Percentiles rank a stretch among this genome's conserved stretches.
Evolutionary conservation across 2,888 invertebrate species (phyloP).

Genomic region (Dynastes maya): DNA sequence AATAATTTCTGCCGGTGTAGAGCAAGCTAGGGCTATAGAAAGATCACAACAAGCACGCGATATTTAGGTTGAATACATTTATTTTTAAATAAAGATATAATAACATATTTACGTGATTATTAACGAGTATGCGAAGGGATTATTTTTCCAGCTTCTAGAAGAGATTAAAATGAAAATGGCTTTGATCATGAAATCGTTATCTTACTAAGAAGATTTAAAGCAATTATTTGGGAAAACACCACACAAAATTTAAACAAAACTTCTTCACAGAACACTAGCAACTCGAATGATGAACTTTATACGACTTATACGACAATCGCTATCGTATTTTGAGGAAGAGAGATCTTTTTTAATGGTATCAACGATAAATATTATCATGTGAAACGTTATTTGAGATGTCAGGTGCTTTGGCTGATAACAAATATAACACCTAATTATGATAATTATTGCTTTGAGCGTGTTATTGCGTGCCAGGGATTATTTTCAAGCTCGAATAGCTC

Average conservation of each 20-base stretch:
- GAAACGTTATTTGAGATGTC: slow-evolving; percentile 55
- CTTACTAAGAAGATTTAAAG: no score
- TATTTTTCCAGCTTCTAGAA: no score
- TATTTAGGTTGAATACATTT: no score
- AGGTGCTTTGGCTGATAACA: slow-evolving; percentile 59
- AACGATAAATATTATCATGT: slow-evolving; percentile 53
- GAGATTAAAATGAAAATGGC: no score
- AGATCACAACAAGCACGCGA: neutral
- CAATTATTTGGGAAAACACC: no score
- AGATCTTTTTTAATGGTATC: slow-evolving; percentile 2
- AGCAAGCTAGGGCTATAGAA: neutral
- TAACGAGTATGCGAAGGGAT: no score
- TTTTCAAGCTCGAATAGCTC: slow-evolving; percentile 50
- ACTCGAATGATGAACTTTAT: no score
- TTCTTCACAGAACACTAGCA: no score
- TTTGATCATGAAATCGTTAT: no score
- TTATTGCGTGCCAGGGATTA: slow-evolving; percentile 57
- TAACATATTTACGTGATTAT: no score
- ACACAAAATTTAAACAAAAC: no score
- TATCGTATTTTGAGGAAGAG: neutral
- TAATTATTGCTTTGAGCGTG: slow-evolving; percentile 56
- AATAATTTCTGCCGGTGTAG: slow-evolving; percentile 25
- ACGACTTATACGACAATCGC: neutral
- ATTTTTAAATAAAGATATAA: no score
- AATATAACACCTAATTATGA: slow-evolving; percentile 58